Conservation (phyloP, 2,797 vertebrate species). For the Steatocranus sp. region DNA sequence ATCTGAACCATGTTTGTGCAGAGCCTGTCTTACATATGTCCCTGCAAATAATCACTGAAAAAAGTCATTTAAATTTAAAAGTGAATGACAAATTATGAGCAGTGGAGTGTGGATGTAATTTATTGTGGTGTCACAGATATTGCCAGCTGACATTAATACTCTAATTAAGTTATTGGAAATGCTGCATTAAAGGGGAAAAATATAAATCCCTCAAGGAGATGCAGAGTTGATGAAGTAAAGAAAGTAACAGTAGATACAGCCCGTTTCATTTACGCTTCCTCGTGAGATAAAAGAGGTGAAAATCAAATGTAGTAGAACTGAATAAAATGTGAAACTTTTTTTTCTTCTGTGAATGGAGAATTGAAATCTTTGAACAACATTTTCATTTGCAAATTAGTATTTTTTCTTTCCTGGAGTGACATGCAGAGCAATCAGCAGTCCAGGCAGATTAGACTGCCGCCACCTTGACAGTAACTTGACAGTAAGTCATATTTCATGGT, state of each 20-base stretch:
- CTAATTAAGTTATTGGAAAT: neutral
- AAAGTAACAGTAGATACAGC: neutral
- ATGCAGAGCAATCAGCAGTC: neutral
- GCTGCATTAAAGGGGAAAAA: neutral
- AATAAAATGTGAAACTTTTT: neutral
- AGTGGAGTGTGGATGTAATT: neutral
- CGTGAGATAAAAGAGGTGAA: neutral
- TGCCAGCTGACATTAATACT: neutral
- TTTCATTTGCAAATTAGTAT: neutral
- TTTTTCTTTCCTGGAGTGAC: neutral
- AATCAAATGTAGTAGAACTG: neutral
- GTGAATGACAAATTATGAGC: neutral
- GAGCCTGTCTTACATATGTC: neutral
- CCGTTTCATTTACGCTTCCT: neutral
- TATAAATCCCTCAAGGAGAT: neutral
- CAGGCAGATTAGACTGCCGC: no score
- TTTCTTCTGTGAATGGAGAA: neutral
- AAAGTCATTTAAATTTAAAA: neutral
- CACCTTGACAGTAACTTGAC: neutral
- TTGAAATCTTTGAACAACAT: neutral
- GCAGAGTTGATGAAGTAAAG: rapidly evolving
- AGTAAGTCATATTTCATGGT: neutral
- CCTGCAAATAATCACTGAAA: neutral
- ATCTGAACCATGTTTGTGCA: neutral
- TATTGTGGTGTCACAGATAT: neutral